These are phyloP conservation scores for Cynoglossus semilaevis DNA, from an alignment of 2,113 vertebrate genomes.

Conservation along the genomic window DNA sequence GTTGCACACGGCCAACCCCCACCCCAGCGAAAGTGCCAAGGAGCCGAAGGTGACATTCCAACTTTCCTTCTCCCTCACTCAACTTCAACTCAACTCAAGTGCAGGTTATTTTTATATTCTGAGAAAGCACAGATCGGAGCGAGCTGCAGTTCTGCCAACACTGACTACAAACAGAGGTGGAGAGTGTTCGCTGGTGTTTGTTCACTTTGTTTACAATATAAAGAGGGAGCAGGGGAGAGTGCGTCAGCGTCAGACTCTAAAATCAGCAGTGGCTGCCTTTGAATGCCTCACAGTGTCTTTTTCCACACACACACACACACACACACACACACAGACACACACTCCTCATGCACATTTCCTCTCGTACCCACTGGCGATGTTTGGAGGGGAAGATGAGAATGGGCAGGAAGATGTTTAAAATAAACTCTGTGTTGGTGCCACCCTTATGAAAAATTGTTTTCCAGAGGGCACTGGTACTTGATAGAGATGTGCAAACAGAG, in stretches of 20 bases:
- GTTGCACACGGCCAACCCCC: conserved; percentile 34
- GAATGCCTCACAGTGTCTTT: conserved; percentile 33
- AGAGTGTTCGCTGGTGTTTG: conserved; percentile 42
- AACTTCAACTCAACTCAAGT: conserved; percentile 31
- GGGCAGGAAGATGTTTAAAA: conserved; percentile 43
- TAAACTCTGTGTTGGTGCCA: conserved; percentile 24
- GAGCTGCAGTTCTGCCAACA: conserved; percentile 3
- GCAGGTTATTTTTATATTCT: conserved; percentile 34
- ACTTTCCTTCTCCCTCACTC: conserved; percentile 31
- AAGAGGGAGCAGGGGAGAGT: conserved; percentile 31
- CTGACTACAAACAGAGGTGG: conserved; percentile 33
- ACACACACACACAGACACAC: neutral
- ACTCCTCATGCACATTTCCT: conserved; percentile 22
- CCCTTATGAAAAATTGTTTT: conserved; percentile 36
- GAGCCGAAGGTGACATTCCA: conserved; percentile 70
- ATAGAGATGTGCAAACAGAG: conserved; percentile 46
- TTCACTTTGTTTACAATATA: conserved; percentile 42
- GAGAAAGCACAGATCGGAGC: conserved; percentile 31
- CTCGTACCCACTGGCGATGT: conserved; percentile 33
- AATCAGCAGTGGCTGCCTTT: conserved; percentile 51
- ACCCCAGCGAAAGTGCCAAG: conserved; percentile 29
- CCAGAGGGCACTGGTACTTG: conserved; percentile 39
- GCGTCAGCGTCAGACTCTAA: conserved; percentile 30
- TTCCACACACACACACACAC: conserved; percentile 2
- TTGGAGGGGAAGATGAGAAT: conserved; percentile 18